A percentile compares a stretch with the other conserved stretches of the same genome.
Conservation (phyloP, 2,797 vertebrate species). For the Meriones psammophilus region DNA sequence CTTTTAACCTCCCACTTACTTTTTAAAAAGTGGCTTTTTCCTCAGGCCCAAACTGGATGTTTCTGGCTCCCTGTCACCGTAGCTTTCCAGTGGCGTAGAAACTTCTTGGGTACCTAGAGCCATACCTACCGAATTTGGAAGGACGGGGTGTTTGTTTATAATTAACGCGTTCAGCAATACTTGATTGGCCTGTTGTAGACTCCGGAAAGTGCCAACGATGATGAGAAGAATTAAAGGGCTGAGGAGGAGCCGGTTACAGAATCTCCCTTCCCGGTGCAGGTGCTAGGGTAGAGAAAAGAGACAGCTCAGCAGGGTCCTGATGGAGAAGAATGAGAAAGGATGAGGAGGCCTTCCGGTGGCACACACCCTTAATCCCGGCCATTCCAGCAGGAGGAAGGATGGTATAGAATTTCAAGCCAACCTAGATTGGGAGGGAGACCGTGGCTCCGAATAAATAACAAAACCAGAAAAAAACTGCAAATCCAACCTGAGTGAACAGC, state of each 20-base stretch:
- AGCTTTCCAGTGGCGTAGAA: background rate
- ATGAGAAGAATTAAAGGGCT: slow-evolving; percentile 11
- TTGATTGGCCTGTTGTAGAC: slow-evolving; percentile 19
- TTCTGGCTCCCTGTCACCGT: slow-evolving; percentile 5
- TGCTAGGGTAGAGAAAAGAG: background rate
- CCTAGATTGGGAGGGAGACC: background rate
- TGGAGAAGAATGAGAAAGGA: background rate
- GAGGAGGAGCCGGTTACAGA: background rate
- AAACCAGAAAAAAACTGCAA: background rate
- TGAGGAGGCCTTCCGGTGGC: background rate
- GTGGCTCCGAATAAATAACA: background rate
- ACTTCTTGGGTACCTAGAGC: background rate
- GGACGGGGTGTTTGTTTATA: background rate
- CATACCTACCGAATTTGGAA: background rate
- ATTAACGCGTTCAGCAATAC: background rate
- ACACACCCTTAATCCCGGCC: background rate
- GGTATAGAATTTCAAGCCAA: background rate
- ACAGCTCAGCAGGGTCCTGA: background rate
- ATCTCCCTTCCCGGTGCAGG: background rate
- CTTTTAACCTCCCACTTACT: background rate
- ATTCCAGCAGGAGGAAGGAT: background rate
- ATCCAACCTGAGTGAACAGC: background rate
- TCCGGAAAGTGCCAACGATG: slow-evolving; percentile 12
- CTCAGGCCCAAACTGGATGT: background rate
- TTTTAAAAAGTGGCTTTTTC: slow-evolving; percentile 24